A percentile compares a stretch with the other conserved stretches of the same genome.
phyloP scores from a whole-genome alignment of 2,113 vertebrate species.

The Anguilla rostrata region DNA sequence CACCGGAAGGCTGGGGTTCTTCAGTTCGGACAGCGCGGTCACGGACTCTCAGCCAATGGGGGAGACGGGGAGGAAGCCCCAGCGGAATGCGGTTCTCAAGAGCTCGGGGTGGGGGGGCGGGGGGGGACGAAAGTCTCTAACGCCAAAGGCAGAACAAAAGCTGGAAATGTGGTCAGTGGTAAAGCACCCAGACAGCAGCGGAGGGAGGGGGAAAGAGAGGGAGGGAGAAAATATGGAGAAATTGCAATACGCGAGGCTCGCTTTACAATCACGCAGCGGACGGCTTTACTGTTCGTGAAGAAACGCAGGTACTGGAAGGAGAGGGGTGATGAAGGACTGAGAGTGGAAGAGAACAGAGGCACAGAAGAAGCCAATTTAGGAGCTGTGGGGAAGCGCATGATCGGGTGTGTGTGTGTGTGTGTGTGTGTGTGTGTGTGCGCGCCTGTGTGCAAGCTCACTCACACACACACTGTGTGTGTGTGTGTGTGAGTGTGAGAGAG shows the following conservation, averaged over 20 bases:
- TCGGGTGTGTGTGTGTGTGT: not conserved
- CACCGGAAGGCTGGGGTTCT: not conserved
- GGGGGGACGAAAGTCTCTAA: not conserved
- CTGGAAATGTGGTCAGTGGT: slow-evolving; percentile 18
- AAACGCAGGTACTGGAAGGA: not conserved
- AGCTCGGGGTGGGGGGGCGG: not conserved
- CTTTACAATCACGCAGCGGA: not conserved
- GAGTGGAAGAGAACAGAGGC: not conserved
- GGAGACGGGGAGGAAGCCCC: slow-evolving; percentile 28
- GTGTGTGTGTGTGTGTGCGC: not conserved
- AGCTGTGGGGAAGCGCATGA: not conserved
- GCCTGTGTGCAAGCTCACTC: not conserved
- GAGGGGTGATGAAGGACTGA: not conserved
- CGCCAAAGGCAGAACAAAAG: slow-evolving; percentile 11
- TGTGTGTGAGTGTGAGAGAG: not conserved
- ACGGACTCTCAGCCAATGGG: slow-evolving; percentile 2
- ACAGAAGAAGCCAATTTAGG: not conserved
- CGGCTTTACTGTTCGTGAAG: not conserved
- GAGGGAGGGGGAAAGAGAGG: not conserved
- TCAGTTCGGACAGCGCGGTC: not conserved
- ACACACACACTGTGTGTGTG: no score
- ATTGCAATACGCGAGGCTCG: not conserved
- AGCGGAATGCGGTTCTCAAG: slow-evolving; percentile 27
- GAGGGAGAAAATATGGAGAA: not conserved
- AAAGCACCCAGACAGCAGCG: not conserved